Evolutionary conservation across 2,888 invertebrate species (phyloP), one percentile per base, ranked within the genome.

Genomic region (Lymantria monacha): DNA sequence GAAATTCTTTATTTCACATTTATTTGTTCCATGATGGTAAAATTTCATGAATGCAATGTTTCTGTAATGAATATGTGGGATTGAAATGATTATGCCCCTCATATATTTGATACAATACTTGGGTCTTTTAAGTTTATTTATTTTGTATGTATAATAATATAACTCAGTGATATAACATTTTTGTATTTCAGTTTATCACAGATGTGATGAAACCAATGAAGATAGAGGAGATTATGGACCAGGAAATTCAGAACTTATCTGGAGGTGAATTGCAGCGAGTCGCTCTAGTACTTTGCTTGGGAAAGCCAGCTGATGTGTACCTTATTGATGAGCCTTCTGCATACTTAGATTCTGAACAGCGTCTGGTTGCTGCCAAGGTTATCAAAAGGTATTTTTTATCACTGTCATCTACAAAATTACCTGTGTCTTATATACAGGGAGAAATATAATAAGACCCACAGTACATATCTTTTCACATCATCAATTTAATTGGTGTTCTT

Each of bases 251-350:
- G 81, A 99, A 99, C 86, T 92, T 99, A 54, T 99, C 99, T 66
- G 99, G 99, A 86, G 99, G 99, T 92, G 99, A 99, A 92, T 94
- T 99, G 92, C 99, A 99, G 88, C 93, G 99, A 75, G 98, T 99
- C 15, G 99, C 99, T 0, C 85, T 99, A 79, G 96, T 98, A 49
- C 93, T 99, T 13, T 99, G 99, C 76, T 93, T 99, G 14, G 99
- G 99, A 44, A 99, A 99, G 85, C 99, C 99, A 0, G 99, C 99
- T 0, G 99, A 99, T 87, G 99, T 99, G 3, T 99, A 99, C 86
- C 94, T 99, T 15, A 97, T 99, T 70, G 99, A 99, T 79, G 99
- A 99, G 87, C 99, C 99, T 0, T 99, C 99, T 11, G 99, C 99
- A 43, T 99, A 99, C 87, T 92, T 99, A 59, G 99, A 99, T 88